Base-by-base conservation (phyloP, 1,140 invertebrate species). In the Sesamia nonagrioides region DNA sequence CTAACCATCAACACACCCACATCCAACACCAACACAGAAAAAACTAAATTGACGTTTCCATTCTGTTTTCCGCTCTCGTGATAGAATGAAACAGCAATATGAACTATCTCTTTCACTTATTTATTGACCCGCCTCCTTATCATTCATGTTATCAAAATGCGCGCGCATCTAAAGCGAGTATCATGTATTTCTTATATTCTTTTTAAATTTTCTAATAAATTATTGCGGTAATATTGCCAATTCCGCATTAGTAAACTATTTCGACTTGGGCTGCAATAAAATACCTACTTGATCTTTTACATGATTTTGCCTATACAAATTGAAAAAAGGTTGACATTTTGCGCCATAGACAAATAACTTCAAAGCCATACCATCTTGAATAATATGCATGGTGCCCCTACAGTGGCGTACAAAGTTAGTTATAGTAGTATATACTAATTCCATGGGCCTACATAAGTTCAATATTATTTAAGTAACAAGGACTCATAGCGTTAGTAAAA, bases 61-160 rank as follows among this genome's bases (percentile, higher is more conserved):
- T 77, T 63, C 77, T 78, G 45, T 66, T 74, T 58, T 56, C 18
- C 18, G 37, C 15, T 74, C 73, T 80, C 13, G 56, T 77, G 78
- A 48, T 37, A 58, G 82, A 88, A 82, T 76, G 85, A 81, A 84
- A 85, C 58, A 85, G 86, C 73, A 68, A 82, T 86, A 89, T 86
- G 7, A 76, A 83, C 42, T 68, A 40, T 91, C 88, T 86, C 87
- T 88, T 11, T 91, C 82, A 15, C 78, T 48, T 50, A 77, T 18
- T 63, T 92, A 92, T 92, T 88, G 91, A 92, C 87, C 89, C 84
- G 84, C 84, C 84, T 86, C 71, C 83, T 86, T 87, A 89, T 88
- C 85, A 86, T 83, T 84, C 73, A 77, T 56, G 54, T 78, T 85
- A 85, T 86, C 82, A 80, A 80, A 82, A 82, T 90, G 89, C 90